Conservation (phyloP, 92 coral and sea anemone species). For the Micromussa lordhowensis region DNA sequence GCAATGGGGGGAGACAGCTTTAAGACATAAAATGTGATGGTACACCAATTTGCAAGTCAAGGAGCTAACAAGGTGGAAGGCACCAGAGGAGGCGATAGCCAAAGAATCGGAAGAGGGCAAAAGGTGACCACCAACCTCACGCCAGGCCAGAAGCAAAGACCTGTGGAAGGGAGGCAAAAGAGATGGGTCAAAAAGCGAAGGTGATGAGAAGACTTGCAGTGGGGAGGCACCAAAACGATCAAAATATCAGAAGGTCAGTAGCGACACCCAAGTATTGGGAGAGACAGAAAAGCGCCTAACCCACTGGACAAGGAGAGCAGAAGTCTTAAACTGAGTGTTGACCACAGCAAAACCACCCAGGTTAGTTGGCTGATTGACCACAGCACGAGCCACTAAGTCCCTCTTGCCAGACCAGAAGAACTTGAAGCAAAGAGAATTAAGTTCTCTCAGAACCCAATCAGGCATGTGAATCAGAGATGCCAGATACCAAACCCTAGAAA, state of each 20-base stretch:
- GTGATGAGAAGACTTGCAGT: not conserved
- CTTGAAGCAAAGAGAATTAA: not conserved
- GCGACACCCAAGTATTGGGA: not conserved
- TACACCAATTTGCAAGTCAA: not conserved
- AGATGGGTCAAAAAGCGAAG: not conserved
- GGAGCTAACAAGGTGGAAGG: not conserved
- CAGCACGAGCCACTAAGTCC: not conserved
- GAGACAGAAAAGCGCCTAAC: not conserved
- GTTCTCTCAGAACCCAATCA: not conserved
- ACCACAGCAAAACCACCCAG: constrained; percentile 2
- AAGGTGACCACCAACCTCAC: not conserved
- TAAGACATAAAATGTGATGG: no score
- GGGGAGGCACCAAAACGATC: not conserved
- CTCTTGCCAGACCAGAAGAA: constrained; percentile 6
- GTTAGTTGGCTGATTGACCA: not conserved
- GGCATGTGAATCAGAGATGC: constrained; percentile 5
- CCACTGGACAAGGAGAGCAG: not conserved
- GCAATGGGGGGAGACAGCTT: not conserved
- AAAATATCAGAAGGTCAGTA: not conserved
- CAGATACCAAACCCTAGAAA: constrained; percentile 49
- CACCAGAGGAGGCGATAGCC: not conserved
- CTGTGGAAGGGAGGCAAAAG: not conserved
- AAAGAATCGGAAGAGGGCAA: not conserved
- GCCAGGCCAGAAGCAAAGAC: constrained; percentile 21
- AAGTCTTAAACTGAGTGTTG: not conserved